Conservation (phyloP, 2,888 invertebrate genomes). For the Amphipoea oculea region DNA sequence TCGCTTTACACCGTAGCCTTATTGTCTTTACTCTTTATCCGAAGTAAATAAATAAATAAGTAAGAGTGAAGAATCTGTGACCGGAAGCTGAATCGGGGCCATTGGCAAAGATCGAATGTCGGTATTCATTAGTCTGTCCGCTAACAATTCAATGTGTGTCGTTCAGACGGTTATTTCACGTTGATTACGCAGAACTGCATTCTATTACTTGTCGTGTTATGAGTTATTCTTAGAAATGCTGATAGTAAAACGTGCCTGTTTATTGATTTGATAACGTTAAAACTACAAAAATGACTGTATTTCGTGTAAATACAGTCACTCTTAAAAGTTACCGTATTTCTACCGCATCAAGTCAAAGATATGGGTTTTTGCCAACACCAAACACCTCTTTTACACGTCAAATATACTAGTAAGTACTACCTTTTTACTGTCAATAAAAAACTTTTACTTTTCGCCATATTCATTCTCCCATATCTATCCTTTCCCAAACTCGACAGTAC, state of each 20-base stretch:
- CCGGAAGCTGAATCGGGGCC: slow-evolving; percentile 76
- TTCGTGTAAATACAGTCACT: too few species aligned
- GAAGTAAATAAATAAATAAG: slow-evolving; percentile 67
- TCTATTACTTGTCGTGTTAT: slow-evolving; percentile 24
- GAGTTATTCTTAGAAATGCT: slow-evolving; percentile 37
- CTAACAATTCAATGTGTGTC: slow-evolving; percentile 47
- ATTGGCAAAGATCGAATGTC: slow-evolving; percentile 73
- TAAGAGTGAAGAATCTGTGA: slow-evolving; percentile 72
- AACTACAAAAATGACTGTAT: slow-evolving; percentile 11
- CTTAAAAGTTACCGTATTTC: slow-evolving; percentile 4
- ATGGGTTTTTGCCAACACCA: neutral
- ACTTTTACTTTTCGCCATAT: slow-evolving; percentile 28
- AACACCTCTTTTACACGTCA: neutral
- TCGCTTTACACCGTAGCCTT: slow-evolving; percentile 73
- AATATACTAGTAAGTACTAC: too few species aligned
- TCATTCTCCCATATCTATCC: slow-evolving; percentile 28
- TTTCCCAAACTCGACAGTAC: slow-evolving; percentile 27
- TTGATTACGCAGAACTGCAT: slow-evolving; percentile 45
- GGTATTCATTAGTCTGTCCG: slow-evolving; percentile 45
- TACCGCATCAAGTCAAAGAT: neutral
- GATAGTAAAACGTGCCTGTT: slow-evolving; percentile 29
- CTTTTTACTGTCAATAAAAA: slow-evolving; percentile 7
- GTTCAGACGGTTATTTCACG: slow-evolving; percentile 26
- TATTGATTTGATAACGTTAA: slow-evolving; percentile 46
- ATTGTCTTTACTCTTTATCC: slow-evolving; percentile 68